A percentile compares a stretch with the other conserved stretches of the same genome.
Evolutionary conservation across 2,797 vertebrate species (phyloP).

Genomic region (Squalus acanthias): DNA sequence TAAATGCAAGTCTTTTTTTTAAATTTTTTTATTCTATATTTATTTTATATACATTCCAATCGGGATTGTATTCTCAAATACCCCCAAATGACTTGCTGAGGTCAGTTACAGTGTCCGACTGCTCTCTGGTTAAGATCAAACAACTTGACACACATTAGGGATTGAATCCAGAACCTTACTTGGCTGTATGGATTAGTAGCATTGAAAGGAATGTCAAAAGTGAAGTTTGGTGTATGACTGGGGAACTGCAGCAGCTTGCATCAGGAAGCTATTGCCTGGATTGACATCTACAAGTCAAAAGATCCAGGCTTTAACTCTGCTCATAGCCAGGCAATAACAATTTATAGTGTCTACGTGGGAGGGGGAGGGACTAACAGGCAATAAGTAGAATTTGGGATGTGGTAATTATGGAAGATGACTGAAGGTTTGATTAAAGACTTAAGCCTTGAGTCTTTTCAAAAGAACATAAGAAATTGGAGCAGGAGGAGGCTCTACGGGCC

Average conservation of each 20-base stretch:
- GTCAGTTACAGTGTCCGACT: neutral
- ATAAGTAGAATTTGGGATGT: neutral
- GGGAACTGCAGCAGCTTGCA: neutral
- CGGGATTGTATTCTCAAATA: neutral
- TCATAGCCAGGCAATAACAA: neutral
- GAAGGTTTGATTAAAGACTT: neutral
- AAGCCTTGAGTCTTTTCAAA: neutral
- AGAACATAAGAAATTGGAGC: no score
- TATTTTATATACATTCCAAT: neutral
- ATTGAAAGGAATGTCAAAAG: neutral
- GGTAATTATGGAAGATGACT: neutral
- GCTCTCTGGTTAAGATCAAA: conserved; percentile 9
- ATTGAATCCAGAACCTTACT: neutral
- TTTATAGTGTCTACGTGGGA: neutral
- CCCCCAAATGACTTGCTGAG: neutral
- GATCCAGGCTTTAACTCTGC: neutral
- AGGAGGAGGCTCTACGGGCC: no score
- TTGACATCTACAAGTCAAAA: neutral
- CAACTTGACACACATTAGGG: neutral
- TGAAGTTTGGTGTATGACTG: neutral
- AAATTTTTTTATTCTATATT: no score
- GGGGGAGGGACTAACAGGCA: neutral
- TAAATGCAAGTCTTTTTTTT: no score
- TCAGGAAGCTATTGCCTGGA: neutral
- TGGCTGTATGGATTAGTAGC: neutral